Base-by-base conservation (phyloP, 2,113 vertebrate species). In the Toxotes chatareus region DNA sequence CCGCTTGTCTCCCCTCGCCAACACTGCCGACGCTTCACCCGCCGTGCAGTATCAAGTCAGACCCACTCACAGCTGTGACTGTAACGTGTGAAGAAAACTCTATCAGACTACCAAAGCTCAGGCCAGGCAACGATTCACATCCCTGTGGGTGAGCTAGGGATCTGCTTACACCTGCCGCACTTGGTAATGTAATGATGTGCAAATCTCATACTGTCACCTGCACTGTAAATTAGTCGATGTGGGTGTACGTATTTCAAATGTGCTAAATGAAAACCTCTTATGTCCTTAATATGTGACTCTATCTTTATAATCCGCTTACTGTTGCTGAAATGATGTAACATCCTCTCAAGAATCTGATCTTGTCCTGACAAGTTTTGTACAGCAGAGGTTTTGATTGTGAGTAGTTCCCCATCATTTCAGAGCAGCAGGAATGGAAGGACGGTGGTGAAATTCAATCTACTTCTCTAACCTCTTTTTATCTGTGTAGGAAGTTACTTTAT, bases 151-250 rank as follows among this genome's bases (percentile, higher is more conserved):
- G 32, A 69, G 32, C 19, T 4, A 38, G 55, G 4, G 47, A 31
- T 40, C 0, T 0, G 11, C 27, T 46, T 40, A 8, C 70, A 73
- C 40, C 64, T 84, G 32, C 61, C 79, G 55, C 42, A 63, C 27
- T 46, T 70, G 38, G 36, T 55, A 56, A 65, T 42, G 56, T 79
- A 61, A 82, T 57, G 62, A 68, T 38, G 36, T 64, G 42, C 34
- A 12, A 77, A 87, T 81, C 21, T 82, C 21, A 57, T 55, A 51
- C 76, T 65, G 0, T 27, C 69, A 79, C 51, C 59, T 69, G 71
- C 66, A 27, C 12, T 73, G 51, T 56, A 65, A 79, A 79, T 72
- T 16, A 55, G 40, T 66, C 49, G 36, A 80, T 67, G 38, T 49
- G 32, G 27, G 31, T 31, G 3, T 23, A 21, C 3, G 4, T 4